Conservation (phyloP, 2,113 vertebrate genomes). For the Ictidomys tridecemlineatus region DNA sequence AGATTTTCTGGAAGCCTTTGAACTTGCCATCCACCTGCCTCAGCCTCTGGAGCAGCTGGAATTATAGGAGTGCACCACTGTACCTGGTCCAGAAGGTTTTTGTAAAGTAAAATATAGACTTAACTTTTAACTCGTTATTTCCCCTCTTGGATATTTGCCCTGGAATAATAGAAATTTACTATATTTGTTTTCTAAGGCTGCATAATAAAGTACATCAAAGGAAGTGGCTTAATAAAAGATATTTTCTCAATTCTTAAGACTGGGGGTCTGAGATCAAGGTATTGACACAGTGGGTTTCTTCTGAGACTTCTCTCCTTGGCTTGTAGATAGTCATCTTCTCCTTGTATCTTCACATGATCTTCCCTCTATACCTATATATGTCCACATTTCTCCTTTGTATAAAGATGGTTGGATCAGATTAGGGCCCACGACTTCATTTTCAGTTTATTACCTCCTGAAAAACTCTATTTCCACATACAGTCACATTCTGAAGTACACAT, state of each 20-base stretch:
- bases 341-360: background rate
- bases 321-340: background rate
- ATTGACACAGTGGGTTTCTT: background rate
- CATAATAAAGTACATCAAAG: background rate
- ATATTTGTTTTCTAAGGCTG: background rate
- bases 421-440: background rate
- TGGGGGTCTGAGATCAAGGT: background rate
- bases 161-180: background rate
- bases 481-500: background rate
- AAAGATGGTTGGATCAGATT: background rate
- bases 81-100: background rate
- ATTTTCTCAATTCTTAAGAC: background rate
- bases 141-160: background rate
- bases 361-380: background rate
- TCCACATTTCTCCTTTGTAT: background rate
- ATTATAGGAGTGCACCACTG: too few species aligned
- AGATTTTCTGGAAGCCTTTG: too few species aligned
- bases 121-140: background rate
- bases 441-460: background rate
- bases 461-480: background rate
- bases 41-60: too few species aligned
- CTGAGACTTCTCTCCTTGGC: background rate
- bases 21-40: too few species aligned
- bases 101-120: background rate
- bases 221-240: background rate